phyloP scores from a whole-genome alignment of 2,888 invertebrate genomes.

The Tuta absoluta region DNA sequence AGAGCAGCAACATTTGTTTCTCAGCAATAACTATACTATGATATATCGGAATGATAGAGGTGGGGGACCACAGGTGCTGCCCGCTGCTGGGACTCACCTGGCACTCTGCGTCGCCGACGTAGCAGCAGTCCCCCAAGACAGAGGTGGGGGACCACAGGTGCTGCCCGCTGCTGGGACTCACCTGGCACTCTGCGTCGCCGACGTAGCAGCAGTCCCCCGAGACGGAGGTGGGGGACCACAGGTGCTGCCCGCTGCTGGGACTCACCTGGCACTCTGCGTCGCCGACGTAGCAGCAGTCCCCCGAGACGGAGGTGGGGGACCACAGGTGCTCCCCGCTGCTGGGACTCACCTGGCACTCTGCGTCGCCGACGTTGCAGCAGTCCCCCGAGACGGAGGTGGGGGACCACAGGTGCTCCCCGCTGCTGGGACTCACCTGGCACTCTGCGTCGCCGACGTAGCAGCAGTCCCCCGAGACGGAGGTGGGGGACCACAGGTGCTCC shows the following conservation, averaged over 20 bases:
- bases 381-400: constrained; percentile 95
- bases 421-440: no score
- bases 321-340: constrained; percentile 96
- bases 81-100: constrained; percentile 91
- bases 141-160: constrained; percentile 96
- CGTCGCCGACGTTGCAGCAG: constrained; percentile 94
- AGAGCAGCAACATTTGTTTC: no score
- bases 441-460: no score
- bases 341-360: constrained; percentile 92
- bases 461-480: no score
- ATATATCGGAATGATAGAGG: no score
- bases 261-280: constrained; percentile 92
- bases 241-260: constrained; percentile 95
- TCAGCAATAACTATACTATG: no score
- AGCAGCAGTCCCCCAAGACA: constrained; percentile 97
- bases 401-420: constrained; percentile 96
- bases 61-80: constrained; percentile 96
- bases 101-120: constrained; percentile 93
- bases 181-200: constrained; percentile 93
- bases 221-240: constrained; percentile 95
- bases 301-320: constrained; percentile 94
- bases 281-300: constrained; percentile 96
- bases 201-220: constrained; percentile 97
- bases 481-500: constrained; percentile 96
- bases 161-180: constrained; percentile 91